Conservation (phyloP, 2,888 invertebrate species). For the Lasiommata megera region DNA sequence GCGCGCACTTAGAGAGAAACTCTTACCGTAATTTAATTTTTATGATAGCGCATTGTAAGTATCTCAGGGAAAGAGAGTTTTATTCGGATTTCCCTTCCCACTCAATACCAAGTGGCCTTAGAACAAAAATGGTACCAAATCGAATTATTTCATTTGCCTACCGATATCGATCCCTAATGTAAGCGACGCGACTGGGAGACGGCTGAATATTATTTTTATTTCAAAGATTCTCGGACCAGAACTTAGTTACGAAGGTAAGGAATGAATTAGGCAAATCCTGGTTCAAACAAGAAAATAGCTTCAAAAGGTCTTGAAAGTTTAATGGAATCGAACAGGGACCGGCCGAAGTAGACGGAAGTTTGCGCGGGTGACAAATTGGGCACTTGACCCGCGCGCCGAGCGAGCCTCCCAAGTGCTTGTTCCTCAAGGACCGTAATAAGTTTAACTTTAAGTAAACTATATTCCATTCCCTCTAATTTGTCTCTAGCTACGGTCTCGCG, state of each 20-base stretch:
- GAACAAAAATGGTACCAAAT: constrained; percentile 1
- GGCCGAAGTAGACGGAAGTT: constrained; percentile 73
- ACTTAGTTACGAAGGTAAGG: constrained; percentile 13
- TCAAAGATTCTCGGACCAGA: constrained; percentile 16
- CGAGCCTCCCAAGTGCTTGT: constrained; percentile 73
- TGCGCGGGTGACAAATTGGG: constrained; percentile 81
- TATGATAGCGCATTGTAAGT: constrained; percentile 78
- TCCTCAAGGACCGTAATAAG: constrained; percentile 79
- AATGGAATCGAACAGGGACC: constrained; percentile 78
- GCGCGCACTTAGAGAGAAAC: constrained; percentile 74
- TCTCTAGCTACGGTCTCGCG: constrained; percentile 53
- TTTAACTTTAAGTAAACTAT: constrained; percentile 81
- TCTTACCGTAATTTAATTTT: constrained; percentile 79
- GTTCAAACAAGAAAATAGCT: constrained; percentile 77
- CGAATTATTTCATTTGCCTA: constrained; percentile 12
- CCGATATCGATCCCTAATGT: background rate
- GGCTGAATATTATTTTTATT: constrained; percentile 2
- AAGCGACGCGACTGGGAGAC: background rate
- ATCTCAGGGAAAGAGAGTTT: constrained; percentile 59
- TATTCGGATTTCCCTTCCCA: constrained; percentile 43
- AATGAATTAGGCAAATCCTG: constrained; percentile 69
- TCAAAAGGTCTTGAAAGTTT: constrained; percentile 80
- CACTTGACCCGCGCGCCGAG: constrained; percentile 76
- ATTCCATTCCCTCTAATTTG: constrained; percentile 79
- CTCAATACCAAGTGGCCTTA: constrained; percentile 10